Evolutionary conservation across 2,797 vertebrate species (phyloP).

Genomic region (Myotis pilosus): DNA sequence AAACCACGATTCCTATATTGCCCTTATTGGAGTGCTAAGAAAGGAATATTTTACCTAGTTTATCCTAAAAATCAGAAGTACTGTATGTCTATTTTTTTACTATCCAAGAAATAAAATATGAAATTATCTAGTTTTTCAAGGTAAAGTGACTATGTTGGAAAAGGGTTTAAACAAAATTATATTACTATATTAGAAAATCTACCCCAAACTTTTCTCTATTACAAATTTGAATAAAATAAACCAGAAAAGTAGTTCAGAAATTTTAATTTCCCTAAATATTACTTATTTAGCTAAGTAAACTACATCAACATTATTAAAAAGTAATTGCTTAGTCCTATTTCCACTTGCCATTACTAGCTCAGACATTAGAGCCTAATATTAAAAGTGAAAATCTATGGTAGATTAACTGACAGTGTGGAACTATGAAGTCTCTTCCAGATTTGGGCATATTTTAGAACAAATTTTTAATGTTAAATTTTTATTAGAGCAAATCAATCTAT

Average conservation of each 20-base stretch:
- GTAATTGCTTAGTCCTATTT: not conserved
- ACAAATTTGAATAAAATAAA: constrained; percentile 38
- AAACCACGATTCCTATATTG: constrained; percentile 19
- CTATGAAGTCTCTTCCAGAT: not conserved
- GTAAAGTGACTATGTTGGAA: constrained; percentile 21
- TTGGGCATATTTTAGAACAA: not conserved
- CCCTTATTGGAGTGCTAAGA: not conserved
- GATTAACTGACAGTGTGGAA: not conserved
- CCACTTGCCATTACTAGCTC: not conserved
- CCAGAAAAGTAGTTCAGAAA: constrained; percentile 19
- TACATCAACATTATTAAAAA: not conserved
- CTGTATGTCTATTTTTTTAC: constrained; percentile 3
- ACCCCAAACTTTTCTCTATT: not conserved
- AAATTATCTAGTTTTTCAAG: not conserved
- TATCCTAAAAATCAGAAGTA: not conserved
- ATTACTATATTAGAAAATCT: constrained; percentile 19
- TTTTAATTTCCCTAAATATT: constrained; percentile 22
- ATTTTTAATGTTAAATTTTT: not conserved
- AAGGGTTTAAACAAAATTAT: not conserved
- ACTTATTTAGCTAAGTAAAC: constrained; percentile 11
- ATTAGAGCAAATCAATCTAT: constrained; percentile 4
- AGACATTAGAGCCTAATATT: not conserved
- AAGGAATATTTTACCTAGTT: not conserved
- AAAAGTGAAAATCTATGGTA: not conserved
- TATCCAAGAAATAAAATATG: constrained; percentile 32